phyloP scores from a whole-genome alignment of 2,888 invertebrate species.

The Dysmachus trigonus region DNA sequence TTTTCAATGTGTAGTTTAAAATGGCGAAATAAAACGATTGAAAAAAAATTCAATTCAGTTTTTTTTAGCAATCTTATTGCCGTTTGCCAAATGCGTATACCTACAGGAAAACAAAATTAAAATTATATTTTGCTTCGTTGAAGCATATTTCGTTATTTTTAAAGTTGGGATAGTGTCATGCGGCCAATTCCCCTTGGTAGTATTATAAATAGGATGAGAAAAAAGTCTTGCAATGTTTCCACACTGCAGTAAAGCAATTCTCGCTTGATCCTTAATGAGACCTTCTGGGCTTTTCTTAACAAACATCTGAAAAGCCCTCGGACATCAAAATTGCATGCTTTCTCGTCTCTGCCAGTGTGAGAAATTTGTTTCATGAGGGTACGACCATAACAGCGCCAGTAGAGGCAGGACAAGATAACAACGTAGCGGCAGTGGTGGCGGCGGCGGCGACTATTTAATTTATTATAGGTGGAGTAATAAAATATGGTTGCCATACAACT shows the following conservation, averaged over 20 bases:
- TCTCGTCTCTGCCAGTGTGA: background rate
- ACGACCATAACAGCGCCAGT: background rate
- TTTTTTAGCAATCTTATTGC: no score
- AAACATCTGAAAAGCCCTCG: background rate
- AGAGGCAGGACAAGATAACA: background rate
- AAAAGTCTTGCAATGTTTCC: background rate
- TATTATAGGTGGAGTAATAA: conserved; percentile 3
- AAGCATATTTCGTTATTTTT: background rate
- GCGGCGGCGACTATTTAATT: background rate
- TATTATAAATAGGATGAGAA: background rate
- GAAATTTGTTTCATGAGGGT: background rate
- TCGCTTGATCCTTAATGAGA: background rate
- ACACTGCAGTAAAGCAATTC: background rate
- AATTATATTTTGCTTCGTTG: background rate
- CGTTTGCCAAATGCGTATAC: no score
- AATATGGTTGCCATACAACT: conserved; percentile 23
- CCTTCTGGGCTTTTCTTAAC: background rate
- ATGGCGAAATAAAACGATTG: no score
- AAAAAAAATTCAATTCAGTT: no score
- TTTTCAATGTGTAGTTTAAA: no score
- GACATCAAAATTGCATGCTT: conserved; percentile 3
- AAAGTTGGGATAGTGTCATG: background rate
- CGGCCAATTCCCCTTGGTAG: background rate
- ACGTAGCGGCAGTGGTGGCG: background rate
- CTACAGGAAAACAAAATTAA: no score